Base-by-base conservation (phyloP, 1,140 invertebrate genomes). In the Hestina assimilis region DNA sequence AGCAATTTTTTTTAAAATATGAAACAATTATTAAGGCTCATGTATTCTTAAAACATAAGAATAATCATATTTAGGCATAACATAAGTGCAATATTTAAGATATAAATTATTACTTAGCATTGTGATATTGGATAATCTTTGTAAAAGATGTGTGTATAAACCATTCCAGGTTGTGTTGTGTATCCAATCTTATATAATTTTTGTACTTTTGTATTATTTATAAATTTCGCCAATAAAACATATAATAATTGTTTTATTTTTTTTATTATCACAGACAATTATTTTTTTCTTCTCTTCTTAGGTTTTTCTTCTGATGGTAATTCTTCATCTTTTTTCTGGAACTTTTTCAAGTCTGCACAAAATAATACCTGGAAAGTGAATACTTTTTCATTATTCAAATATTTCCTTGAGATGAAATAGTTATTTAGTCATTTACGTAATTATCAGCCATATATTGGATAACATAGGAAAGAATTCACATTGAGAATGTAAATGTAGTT, bases 291-390 rank as follows among this genome's bases (percentile, higher is more conserved):
- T 80, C 76, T 78, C 69, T 76, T 59, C 66, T 79, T 71, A 61
- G 79, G 61, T 77, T 85, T 72, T 63, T 70, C 31, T 33, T 21
- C 33, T 26, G 20, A 1, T 3, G 29, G 42, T 23, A 59, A 43
- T 5, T 20, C 45, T 73, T 56, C 35, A 12, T 65, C 65, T 11
- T 63, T 72, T 33, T 72, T 69, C 85, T 92, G 89, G 66, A 94
- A 94, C 79, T 93, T 92, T 79, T 92, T 93, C 64, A 95, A 83
- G 80, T 94, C 93, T 28, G 93, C 92, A 83, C 93, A 93, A 82
- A 95, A 95, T 15, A 95, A 74, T n/a, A 95, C 91, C 93, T 95
- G 68, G 12, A 91, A 90, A 55, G 59, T 41, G 59, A 66, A 59
- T 46, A 51, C 43, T 42, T 47, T 40, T 31, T 19, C 3, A 53